Evolutionary conservation across 2,888 invertebrate genomes (phyloP).

Genomic region (Tanypteryx hageni): DNA sequence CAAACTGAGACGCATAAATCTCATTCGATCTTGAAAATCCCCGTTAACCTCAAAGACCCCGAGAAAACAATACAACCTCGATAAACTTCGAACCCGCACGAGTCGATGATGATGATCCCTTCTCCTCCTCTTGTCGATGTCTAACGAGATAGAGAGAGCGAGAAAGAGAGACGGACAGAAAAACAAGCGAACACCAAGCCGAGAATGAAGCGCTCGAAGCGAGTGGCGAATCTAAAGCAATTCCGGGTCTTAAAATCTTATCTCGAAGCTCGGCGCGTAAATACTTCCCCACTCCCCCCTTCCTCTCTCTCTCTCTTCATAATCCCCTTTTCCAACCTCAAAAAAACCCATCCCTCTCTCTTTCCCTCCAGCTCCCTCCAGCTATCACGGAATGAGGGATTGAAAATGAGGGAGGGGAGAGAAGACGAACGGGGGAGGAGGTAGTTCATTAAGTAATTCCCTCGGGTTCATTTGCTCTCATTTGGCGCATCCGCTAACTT

Average conservation of each 20-base stretch:
- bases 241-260: conserved; percentile 28
- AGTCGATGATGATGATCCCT: background rate
- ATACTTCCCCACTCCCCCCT: background rate
- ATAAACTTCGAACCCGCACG: too few species aligned
- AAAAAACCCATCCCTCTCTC: background rate
- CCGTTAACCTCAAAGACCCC: too few species aligned
- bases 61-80: too few species aligned
- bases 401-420: background rate
- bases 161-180: too few species aligned
- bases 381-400: conserved; percentile 11
- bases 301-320: background rate
- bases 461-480: conserved; percentile 17
- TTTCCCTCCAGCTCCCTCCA: background rate
- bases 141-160: too few species aligned
- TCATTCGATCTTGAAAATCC: too few species aligned
- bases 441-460: conserved; percentile 26
- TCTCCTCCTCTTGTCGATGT: background rate
- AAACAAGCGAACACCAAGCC: background rate
- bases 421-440: background rate
- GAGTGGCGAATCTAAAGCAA: background rate
- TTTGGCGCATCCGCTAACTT: conserved; percentile 21
- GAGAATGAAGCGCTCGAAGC: background rate
- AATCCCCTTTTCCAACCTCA: too few species aligned
- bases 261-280: background rate
- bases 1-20: too few species aligned